Percentiles rank a stretch among this genome's conserved stretches.
phyloP scores from a whole-genome alignment of 1,140 invertebrate genomes.

The Listronotus oregonensis region DNA sequence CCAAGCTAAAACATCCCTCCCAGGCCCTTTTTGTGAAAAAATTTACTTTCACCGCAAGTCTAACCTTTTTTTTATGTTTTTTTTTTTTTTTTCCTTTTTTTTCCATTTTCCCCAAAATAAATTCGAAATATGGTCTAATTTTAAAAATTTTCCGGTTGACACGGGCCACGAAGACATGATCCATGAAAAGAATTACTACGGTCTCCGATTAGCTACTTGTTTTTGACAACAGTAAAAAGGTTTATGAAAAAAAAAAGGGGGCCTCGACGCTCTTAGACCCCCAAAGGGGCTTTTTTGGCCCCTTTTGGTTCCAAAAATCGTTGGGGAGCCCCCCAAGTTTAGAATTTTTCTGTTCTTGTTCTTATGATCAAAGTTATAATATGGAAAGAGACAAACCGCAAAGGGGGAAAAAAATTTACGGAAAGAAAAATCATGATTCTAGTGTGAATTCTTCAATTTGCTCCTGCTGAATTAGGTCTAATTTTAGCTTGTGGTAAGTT shows the following conservation, averaged over 20 bases:
- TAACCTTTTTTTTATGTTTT: neutral
- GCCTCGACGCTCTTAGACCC: conserved; percentile 86
- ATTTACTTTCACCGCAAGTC: too few species aligned
- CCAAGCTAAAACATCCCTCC: too few species aligned
- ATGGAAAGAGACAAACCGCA: conserved; percentile 90
- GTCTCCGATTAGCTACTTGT: conserved; percentile 93
- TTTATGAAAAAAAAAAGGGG: conserved; percentile 94
- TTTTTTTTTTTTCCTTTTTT: neutral
- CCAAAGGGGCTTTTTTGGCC: conserved; percentile 95
- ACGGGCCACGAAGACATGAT: conserved; percentile 99
- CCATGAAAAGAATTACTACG: conserved; percentile 99
- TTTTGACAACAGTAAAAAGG: conserved; percentile 96
- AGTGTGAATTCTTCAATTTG: conserved; percentile 98
- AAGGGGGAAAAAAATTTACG: conserved; percentile 94
- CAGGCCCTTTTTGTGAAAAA: too few species aligned
- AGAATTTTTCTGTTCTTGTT: conserved; percentile 92
- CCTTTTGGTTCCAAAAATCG: conserved; percentile 98
- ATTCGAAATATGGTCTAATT: conserved; percentile 78
- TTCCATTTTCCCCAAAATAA: too few species aligned
- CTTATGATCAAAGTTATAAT: conserved; percentile 96
- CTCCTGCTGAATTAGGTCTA: conserved; percentile 91
- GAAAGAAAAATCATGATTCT: conserved; percentile 93
- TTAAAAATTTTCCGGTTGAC: conserved; percentile 93
- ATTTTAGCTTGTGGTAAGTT: conserved; percentile 81
- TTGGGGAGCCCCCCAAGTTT: conserved; percentile 97